phyloP scores from a whole-genome alignment of 1,140 invertebrate species.

The Macrobrachium nipponense region DNA sequence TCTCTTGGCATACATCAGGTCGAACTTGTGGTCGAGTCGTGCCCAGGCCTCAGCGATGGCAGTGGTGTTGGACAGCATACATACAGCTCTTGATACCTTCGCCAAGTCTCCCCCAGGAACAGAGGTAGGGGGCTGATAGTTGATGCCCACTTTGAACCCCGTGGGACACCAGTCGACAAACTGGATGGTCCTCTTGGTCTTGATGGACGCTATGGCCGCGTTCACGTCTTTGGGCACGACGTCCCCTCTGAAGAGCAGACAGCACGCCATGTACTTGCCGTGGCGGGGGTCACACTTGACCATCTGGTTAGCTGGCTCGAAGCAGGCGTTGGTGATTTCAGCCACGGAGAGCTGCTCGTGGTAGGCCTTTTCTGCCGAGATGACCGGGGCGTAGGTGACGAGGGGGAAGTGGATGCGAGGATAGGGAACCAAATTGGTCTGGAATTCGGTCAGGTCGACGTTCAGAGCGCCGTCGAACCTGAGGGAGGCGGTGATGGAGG shows the following conservation, averaged over 20 bases:
- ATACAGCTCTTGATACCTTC: constrained; percentile 70
- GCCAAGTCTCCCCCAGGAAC: constrained; percentile 73
- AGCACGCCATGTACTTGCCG: constrained; percentile 92
- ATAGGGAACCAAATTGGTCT: constrained; percentile 76
- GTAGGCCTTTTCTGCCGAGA: constrained; percentile 80
- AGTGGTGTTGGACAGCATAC: constrained; percentile 71
- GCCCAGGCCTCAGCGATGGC: constrained; percentile 46
- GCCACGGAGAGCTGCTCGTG: constrained; percentile 40
- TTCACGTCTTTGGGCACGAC: constrained; percentile 42
- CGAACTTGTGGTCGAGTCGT: constrained; percentile 45
- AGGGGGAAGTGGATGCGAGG: constrained; percentile 86
- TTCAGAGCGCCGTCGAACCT: constrained; percentile 74
- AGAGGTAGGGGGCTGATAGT: constrained; percentile 73
- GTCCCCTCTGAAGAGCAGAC: constrained; percentile 71
- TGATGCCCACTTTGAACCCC: constrained; percentile 78
- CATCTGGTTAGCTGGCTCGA: constrained; percentile 91
- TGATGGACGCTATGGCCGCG: constrained; percentile 34
- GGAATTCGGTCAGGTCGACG: constrained; percentile 42
- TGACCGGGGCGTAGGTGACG: constrained; percentile 86
- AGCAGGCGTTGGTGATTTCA: constrained; percentile 81
- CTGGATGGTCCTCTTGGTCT: constrained; percentile 75
- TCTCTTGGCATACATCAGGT: constrained; percentile 74
- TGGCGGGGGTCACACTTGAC: constrained; percentile 90
- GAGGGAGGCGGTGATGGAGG: constrained; percentile 86
- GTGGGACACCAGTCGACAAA: constrained; percentile 94